Evolutionary conservation across 2,888 invertebrate genomes (phyloP).

Genomic region (Eurytoma californica): DNA sequence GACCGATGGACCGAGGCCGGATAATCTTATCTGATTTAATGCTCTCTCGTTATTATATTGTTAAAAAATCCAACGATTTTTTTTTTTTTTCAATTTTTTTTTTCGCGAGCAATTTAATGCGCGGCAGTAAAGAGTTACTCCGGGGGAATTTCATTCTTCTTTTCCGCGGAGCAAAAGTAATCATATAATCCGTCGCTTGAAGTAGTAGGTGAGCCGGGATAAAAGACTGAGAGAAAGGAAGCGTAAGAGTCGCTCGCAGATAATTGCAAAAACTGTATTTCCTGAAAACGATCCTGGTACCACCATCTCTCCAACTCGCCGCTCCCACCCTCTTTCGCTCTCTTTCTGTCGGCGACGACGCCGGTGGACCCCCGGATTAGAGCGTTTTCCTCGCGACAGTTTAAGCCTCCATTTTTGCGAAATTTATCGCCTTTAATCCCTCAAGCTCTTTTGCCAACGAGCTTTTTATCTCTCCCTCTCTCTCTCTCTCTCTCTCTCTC

Average conservation of each 20-base stretch:
- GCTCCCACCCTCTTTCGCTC: not conserved
- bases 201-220: not conserved
- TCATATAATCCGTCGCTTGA: slow-evolving; percentile 37
- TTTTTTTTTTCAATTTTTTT: no score
- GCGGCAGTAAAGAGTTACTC: no score
- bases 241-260: slow-evolving; percentile 56
- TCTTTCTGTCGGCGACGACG: slow-evolving; percentile 52
- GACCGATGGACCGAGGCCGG: no score
- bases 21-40: no score
- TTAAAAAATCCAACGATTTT: no score
- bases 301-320: slow-evolving; percentile 56
- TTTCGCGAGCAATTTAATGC: no score
- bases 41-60: not conserved
- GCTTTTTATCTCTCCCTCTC: slow-evolving; percentile 54
- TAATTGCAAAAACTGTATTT: slow-evolving; percentile 69
- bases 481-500: slow-evolving; percentile 52
- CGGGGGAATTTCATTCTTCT: slow-evolving; percentile 28
- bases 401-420: slow-evolving; percentile 75
- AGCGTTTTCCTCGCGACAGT: slow-evolving; percentile 73
- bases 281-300: slow-evolving; percentile 61
- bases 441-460: slow-evolving; percentile 63
- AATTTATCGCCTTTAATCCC: slow-evolving; percentile 75
- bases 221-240: slow-evolving; percentile 21
- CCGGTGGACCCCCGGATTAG: slow-evolving; percentile 70
- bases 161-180: slow-evolving; percentile 23